These are phyloP conservation scores for Enteromius unitaeniatus DNA, from an alignment of 2,797 vertebrate genomes.

Conservation along the genomic window DNA sequence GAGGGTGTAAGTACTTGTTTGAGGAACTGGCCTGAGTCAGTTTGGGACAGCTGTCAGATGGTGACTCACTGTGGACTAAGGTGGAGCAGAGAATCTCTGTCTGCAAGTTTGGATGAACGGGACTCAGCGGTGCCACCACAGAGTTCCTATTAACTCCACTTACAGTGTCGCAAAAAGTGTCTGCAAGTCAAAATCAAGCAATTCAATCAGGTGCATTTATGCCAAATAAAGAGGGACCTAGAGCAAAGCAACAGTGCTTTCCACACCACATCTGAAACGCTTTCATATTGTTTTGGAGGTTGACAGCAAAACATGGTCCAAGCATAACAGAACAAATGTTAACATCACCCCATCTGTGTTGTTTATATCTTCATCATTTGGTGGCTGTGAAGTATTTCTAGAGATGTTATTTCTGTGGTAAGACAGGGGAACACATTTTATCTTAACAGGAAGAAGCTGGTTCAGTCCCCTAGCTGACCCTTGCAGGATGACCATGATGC, in stretches of 20 bases:
- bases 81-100: neutral
- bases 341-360: constrained; percentile 8
- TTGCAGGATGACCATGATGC: neutral
- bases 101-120: constrained; percentile 4
- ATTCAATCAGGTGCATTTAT: neutral
- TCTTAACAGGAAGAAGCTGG: neutral
- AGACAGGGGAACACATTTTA: neutral
- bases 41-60: constrained; percentile 4
- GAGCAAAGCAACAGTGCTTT: neutral
- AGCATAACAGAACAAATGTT: constrained; percentile 11
- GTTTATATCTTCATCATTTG: neutral
- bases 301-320: neutral
- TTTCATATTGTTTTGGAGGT: neutral
- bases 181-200: neutral
- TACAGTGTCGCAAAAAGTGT: neutral
- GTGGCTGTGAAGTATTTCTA: neutral
- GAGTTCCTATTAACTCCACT: neutral
- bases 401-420: neutral
- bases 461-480: neutral
- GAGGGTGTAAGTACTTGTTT: constrained; percentile 18
- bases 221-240: neutral
- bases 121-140: neutral
- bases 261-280: neutral
- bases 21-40: neutral
- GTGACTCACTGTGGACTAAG: constrained; percentile 6